A percentile compares a stretch with the other conserved stretches of the same genome.
Conservation (phyloP, 2,797 vertebrate genomes). For the Smutsia temminckii region DNA sequence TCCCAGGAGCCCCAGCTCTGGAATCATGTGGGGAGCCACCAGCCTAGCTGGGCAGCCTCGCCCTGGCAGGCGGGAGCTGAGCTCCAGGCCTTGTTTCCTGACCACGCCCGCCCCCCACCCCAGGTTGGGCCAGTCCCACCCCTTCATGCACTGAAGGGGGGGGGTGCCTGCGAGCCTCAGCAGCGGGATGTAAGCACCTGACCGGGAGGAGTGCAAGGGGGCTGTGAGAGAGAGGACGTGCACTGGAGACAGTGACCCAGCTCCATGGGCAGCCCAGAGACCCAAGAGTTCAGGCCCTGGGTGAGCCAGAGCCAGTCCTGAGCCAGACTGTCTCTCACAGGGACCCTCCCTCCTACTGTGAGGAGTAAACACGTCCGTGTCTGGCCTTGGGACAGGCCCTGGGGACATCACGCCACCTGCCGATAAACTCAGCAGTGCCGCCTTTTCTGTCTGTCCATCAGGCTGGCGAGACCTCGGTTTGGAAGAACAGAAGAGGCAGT, state of each 20-base stretch:
- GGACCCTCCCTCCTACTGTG: not conserved
- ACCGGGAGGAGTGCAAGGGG: fast-evolving
- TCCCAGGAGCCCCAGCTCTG: not conserved
- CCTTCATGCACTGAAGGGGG: fast-evolving
- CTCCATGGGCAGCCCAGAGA: not conserved
- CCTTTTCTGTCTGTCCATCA: too few species aligned
- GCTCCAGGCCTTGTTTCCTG: not conserved
- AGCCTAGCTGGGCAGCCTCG: not conserved
- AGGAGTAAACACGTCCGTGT: not conserved
- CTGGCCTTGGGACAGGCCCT: fast-evolving
- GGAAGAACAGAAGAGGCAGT: too few species aligned
- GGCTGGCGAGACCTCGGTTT: not conserved
- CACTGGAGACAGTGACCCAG: not conserved
- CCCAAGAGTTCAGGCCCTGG: not conserved
- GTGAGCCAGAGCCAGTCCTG: not conserved
- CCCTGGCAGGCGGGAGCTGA: fast-evolving
- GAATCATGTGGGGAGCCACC: fast-evolving
- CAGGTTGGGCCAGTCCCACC: not conserved
- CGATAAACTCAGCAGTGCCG: too few species aligned
- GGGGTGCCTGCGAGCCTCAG: not conserved
- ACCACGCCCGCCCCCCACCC: not conserved
- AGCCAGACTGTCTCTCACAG: not conserved
- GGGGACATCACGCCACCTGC: not conserved
- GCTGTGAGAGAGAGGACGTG: not conserved
- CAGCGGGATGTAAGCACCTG: fast-evolving